Evolutionary conservation across 2,888 invertebrate species (phyloP).

Genomic region (Brenthis daphne): DNA sequence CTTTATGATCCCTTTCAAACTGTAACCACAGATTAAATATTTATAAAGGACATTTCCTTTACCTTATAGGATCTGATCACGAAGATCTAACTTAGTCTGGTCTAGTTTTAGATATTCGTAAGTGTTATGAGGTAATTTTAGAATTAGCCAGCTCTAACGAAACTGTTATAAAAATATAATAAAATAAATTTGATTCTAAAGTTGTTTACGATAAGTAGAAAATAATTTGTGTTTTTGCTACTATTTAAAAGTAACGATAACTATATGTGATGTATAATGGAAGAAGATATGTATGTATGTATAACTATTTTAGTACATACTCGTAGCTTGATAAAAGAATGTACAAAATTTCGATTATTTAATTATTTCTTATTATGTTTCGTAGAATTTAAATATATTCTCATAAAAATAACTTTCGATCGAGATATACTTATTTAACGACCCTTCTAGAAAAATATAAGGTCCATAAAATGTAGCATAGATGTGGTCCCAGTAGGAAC

Average conservation of each 20-base stretch:
- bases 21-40: constrained; percentile 47
- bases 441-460: constrained; percentile 26
- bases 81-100: constrained; percentile 2
- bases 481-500: constrained; percentile 22
- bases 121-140: not conserved
- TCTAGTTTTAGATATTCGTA: not conserved
- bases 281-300: too few relatives aligned
- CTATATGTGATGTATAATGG: too few relatives aligned
- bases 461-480: constrained; percentile 29
- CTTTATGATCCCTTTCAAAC: constrained; percentile 60
- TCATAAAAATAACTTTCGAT: constrained; percentile 11
- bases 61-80: constrained; percentile 1
- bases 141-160: too few relatives aligned
- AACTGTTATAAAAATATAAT: too few relatives aligned
- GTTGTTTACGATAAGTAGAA: too few relatives aligned
- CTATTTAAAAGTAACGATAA: too few relatives aligned
- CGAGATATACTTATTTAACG: constrained; percentile 27
- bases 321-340: too few relatives aligned
- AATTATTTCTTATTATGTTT: not conserved
- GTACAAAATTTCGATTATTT: not conserved
- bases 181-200: too few relatives aligned
- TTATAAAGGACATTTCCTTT: constrained; percentile 34
- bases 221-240: too few relatives aligned
- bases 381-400: constrained; percentile 12
- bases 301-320: too few relatives aligned